These are phyloP conservation scores for Typhlomys cinereus DNA, from an alignment of 2,113 vertebrate species.

Conservation along the genomic window DNA sequence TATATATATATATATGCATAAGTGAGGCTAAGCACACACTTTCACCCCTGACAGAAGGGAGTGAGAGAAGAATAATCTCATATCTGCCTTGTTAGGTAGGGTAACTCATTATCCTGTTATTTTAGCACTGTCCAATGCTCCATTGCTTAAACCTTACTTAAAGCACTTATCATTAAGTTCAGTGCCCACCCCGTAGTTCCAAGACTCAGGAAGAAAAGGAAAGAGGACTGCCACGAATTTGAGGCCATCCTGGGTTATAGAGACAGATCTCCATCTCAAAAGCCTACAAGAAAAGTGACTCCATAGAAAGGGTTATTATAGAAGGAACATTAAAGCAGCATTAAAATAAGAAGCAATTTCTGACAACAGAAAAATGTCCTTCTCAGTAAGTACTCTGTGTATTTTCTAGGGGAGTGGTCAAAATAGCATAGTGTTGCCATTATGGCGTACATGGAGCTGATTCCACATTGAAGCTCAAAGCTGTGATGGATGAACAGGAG, in stretches of 20 bases:
- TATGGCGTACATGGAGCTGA: not conserved
- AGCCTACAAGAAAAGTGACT: not conserved
- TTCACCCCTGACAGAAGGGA: not conserved
- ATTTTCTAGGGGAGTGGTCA: not conserved
- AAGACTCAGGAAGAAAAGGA: too few relatives aligned
- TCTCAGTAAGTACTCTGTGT: not conserved
- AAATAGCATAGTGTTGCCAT: not conserved
- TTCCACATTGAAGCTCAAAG: not conserved
- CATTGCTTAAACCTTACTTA: too few relatives aligned
- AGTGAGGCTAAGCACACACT: not conserved
- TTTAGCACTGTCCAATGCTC: too few relatives aligned
- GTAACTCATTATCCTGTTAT: too few relatives aligned
- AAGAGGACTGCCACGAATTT: not conserved
- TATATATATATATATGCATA: not conserved
- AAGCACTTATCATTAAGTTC: not conserved
- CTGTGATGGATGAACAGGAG: not conserved
- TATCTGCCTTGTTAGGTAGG: not conserved
- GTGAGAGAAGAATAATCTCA: not conserved
- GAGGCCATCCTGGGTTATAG: not conserved
- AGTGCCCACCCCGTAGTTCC: not conserved
- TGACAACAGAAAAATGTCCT: not conserved
- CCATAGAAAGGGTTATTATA: not conserved
- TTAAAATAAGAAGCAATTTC: not conserved
- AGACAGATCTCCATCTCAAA: not conserved
- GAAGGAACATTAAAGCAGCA: not conserved